These are phyloP conservation scores for Abscondita cerata DNA, from an alignment of 2,888 invertebrate genomes.

Conservation along the genomic window DNA sequence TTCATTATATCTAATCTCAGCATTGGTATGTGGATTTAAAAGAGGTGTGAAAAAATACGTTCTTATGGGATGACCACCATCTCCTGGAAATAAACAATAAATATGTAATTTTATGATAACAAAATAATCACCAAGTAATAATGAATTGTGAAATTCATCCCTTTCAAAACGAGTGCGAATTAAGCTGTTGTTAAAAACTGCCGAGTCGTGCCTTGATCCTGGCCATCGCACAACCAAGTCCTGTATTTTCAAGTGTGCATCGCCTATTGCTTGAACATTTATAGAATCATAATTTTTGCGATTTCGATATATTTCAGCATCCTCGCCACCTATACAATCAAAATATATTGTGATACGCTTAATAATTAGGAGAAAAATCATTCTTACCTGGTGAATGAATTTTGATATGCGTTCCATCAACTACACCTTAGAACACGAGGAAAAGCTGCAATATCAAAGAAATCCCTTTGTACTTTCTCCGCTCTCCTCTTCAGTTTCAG, in stretches of 20 bases:
- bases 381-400: constrained; percentile 42
- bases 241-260: constrained; percentile 13
- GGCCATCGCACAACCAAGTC: constrained; percentile 15
- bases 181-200: constrained; percentile 7
- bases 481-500: constrained; percentile 19
- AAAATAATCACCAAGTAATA: no score
- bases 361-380: no score
- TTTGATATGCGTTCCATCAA: constrained; percentile 44
- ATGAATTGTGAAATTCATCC: no score
- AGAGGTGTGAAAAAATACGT: no score
- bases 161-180: no score
- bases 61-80: no score
- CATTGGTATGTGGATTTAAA: no score
- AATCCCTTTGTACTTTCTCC: constrained; percentile 27
- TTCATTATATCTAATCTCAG: no score
- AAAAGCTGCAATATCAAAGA: constrained; percentile 41
- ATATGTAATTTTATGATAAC: no score
- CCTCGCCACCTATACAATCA: no score
- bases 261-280: constrained; percentile 2
- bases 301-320: constrained; percentile 21
- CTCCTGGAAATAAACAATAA: no score
- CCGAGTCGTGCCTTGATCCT: constrained; percentile 9
- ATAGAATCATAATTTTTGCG: constrained; percentile 39
- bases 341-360: no score
- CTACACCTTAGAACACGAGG: constrained; percentile 41